Evolutionary conservation across 2,888 invertebrate genomes (phyloP).

Genomic region (Drosophila affinis): DNA sequence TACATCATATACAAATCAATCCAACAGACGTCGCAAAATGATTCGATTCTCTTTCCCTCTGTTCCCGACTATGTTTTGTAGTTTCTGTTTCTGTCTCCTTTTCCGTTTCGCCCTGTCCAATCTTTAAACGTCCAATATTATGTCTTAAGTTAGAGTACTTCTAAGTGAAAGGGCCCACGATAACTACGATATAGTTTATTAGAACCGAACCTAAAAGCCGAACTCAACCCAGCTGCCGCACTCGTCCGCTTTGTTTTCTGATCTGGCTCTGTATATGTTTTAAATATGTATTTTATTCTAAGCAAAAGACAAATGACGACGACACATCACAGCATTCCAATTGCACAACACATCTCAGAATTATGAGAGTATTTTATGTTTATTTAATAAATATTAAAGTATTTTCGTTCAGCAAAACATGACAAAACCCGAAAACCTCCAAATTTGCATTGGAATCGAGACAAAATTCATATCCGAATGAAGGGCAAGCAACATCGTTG

Average conservation of each 20-base stretch:
- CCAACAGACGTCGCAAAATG: conserved; percentile 36
- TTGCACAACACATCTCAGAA: conserved; percentile 47
- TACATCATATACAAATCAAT: conserved; percentile 22
- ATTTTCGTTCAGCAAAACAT: conserved; percentile 63
- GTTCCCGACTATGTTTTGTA: conserved; percentile 36
- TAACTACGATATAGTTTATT: conserved; percentile 40
- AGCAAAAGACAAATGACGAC: conserved; percentile 3
- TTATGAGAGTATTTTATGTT: conserved; percentile 75
- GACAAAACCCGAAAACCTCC: conserved; percentile 10
- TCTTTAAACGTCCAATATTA: conserved; percentile 67
- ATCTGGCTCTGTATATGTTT: conserved; percentile 42
- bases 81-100: conserved; percentile 17
- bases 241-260: conserved; percentile 47
- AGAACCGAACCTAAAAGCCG: conserved; percentile 20
- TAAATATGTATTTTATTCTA: conserved; percentile 27
- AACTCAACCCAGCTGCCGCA: conserved; percentile 11
- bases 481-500: conserved; percentile 33
- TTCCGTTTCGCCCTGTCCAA: conserved; percentile 32
- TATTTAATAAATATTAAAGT: conserved; percentile 80
- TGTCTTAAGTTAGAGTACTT: conserved; percentile 67
- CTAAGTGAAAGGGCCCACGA: conserved; percentile 56
- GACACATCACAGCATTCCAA: conserved; percentile 33
- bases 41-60: neutral
- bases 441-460: conserved; percentile 20
- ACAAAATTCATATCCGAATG: conserved; percentile 34